Percentiles rank a stretch among this genome's conserved stretches.
phyloP scores from a whole-genome alignment of 2,888 invertebrate species.

The Polymixis lichenea region DNA sequence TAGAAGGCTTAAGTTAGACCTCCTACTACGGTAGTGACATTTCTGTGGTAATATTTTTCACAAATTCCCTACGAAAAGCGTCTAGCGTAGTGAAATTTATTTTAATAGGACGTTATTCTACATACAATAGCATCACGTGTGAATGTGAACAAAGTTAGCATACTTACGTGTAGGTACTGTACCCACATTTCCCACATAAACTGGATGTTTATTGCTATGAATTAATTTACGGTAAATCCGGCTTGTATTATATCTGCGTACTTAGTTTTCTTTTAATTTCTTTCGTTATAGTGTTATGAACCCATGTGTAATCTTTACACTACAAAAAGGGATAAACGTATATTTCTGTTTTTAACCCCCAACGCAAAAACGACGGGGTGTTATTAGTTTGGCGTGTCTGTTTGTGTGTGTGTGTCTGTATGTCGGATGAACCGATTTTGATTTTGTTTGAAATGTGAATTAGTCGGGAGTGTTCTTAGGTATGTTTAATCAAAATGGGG shows the following conservation, averaged over 20 bases:
- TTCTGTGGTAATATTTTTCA: not conserved
- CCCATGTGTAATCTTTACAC: not conserved
- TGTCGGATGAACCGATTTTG: too few species aligned
- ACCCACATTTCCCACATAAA: not conserved
- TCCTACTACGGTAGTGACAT: not conserved
- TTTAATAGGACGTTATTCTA: slow-evolving; percentile 4
- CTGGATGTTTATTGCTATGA: not conserved
- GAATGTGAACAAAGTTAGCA: slow-evolving; percentile 20
- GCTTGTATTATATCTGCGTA: not conserved
- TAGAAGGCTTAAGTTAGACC: not conserved
- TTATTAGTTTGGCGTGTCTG: too few species aligned
- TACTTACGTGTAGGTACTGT: not conserved
- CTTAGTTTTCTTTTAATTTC: not conserved
- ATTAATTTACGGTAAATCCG: slow-evolving; percentile 7
- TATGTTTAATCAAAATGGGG: too few species aligned
- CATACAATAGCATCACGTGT: slow-evolving; percentile 39
- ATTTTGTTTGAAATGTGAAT: too few species aligned
- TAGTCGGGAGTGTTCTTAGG: too few species aligned
- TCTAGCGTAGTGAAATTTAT: not conserved
- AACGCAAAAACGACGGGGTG: too few species aligned
- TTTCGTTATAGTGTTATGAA: not conserved
- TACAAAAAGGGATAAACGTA: too few species aligned
- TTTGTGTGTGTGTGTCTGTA: too few species aligned
- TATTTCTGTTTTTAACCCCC: too few species aligned
- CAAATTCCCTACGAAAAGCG: not conserved